Evolutionary conservation across 1,140 invertebrate genomes (phyloP).

Genomic region (Heliconius nattereri): DNA sequence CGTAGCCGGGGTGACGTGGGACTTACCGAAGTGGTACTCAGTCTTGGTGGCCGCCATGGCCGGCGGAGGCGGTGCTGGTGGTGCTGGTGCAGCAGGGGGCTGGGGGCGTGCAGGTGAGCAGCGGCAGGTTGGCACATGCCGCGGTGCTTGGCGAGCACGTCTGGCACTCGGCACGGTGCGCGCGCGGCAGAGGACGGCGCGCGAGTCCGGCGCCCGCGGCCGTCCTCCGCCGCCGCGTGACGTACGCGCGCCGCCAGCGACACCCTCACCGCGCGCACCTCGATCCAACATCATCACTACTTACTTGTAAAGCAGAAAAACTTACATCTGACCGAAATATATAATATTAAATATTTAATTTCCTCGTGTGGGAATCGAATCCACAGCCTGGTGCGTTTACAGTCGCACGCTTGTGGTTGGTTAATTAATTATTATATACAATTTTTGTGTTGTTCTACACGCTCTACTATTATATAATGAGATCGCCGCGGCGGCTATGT

Average conservation of each 20-base stretch:
- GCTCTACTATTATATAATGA: too few species aligned
- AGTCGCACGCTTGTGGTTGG: too few species aligned
- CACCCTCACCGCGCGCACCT: not conserved
- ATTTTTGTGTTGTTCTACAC: too few species aligned
- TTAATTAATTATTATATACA: too few species aligned
- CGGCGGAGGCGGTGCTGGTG: slow-evolving; percentile 23
- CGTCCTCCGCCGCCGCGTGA: slow-evolving; percentile 36
- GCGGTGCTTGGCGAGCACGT: slow-evolving; percentile 15
- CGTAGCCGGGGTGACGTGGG: not conserved
- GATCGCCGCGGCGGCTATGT: too few species aligned
- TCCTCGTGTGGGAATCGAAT: too few species aligned
- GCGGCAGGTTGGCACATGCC: slow-evolving; percentile 42
- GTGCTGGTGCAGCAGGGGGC: slow-evolving; percentile 17
- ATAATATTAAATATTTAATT: too few species aligned
- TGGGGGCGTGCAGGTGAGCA: slow-evolving; percentile 22
- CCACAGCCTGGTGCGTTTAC: too few species aligned
- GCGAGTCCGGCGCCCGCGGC: slow-evolving; percentile 45
- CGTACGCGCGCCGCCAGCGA: slow-evolving; percentile 27
- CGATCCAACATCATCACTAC: too few species aligned
- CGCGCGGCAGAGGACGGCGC: slow-evolving; percentile 55
- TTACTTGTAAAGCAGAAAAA: too few species aligned
- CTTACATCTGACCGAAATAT: too few species aligned
- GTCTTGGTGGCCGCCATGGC: slow-evolving; percentile 55
- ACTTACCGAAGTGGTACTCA: slow-evolving; percentile 70
- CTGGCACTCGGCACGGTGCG: slow-evolving; percentile 41